phyloP scores from a whole-genome alignment of 2,113 vertebrate genomes.

The Bos javanicus region DNA sequence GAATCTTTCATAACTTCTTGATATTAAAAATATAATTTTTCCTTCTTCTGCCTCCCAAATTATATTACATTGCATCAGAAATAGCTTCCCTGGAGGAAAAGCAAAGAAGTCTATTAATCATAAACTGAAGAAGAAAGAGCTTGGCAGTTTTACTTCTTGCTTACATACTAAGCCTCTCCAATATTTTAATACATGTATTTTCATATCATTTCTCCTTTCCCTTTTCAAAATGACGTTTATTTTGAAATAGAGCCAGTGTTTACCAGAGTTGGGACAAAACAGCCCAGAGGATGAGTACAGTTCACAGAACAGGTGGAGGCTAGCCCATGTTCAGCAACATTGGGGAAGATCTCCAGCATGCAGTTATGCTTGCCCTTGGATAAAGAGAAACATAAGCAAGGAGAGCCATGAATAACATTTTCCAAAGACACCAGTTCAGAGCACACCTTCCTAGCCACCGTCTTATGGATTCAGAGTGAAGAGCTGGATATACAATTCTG shows the following conservation, averaged over 20 bases:
- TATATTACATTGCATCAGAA: not conserved
- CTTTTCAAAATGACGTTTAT: not conserved
- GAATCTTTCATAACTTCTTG: slow-evolving; percentile 32
- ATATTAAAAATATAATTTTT: slow-evolving; percentile 58
- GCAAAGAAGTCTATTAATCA: slow-evolving; percentile 13
- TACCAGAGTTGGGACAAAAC: not conserved
- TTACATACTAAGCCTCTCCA: not conserved
- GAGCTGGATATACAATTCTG: rapidly evolving
- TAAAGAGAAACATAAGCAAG: not conserved
- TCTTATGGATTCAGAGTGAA: not conserved
- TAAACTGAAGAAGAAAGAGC: slow-evolving; percentile 20
- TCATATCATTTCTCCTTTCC: not conserved
- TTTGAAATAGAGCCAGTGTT: not conserved
- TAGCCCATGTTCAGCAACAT: not conserved
- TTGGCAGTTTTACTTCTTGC: not conserved
- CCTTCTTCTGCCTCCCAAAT: slow-evolving; percentile 17
- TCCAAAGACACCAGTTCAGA: not conserved
- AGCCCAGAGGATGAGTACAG: not conserved
- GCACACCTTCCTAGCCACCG: rapidly evolving
- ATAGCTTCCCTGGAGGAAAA: not conserved
- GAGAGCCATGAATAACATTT: rapidly evolving
- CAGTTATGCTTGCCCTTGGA: not conserved
- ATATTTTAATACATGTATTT: not conserved
- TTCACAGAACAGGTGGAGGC: rapidly evolving
- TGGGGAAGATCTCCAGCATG: not conserved